These are phyloP conservation scores for Morbakka virulenta DNA, from an alignment of 30 jellyfish, hydroid and myxozoan genomes.

Conservation along the genomic window DNA sequence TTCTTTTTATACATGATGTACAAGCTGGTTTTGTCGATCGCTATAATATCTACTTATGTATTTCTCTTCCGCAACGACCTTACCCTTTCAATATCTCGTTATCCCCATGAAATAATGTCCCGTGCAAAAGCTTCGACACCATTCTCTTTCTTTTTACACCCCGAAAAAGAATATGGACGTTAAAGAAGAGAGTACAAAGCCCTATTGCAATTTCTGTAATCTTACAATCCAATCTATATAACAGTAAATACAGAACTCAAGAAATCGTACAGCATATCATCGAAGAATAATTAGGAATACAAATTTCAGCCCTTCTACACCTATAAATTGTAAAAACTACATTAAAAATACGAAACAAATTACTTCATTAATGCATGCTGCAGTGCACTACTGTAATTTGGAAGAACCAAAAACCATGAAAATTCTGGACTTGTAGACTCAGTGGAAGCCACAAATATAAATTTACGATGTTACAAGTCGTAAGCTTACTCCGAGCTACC, in stretches of 20 bases:
- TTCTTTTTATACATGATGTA: not conserved
- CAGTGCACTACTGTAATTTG: not conserved
- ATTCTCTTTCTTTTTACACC: too few species aligned
- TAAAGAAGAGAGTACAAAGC: too few species aligned
- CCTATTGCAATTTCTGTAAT: not conserved
- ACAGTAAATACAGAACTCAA: constrained; percentile 20
- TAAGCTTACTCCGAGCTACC: too few species aligned
- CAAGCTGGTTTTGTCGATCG: not conserved
- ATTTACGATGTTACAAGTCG: too few species aligned
- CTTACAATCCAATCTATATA: not conserved
- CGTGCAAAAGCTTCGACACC: too few species aligned
- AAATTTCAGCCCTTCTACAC: constrained; percentile 35
- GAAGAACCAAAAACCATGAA: too few species aligned
- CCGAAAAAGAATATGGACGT: too few species aligned
- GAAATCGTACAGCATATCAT: constrained; percentile 24
- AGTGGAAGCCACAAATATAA: too few species aligned
- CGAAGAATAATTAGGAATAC: constrained; percentile 20
- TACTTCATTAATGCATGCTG: not conserved
- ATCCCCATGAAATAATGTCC: too few species aligned
- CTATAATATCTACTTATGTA: not conserved
- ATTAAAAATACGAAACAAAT: constrained; percentile 13
- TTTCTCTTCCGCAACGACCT: not conserved
- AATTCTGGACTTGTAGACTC: too few species aligned
- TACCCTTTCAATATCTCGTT: too few species aligned
- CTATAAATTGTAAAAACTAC: constrained; percentile 32